A percentile compares a stretch with the other conserved stretches of the same genome.
These are phyloP conservation scores for Microtus richardsoni DNA, from an alignment of 2,113 vertebrate species.

Conservation along the genomic window DNA sequence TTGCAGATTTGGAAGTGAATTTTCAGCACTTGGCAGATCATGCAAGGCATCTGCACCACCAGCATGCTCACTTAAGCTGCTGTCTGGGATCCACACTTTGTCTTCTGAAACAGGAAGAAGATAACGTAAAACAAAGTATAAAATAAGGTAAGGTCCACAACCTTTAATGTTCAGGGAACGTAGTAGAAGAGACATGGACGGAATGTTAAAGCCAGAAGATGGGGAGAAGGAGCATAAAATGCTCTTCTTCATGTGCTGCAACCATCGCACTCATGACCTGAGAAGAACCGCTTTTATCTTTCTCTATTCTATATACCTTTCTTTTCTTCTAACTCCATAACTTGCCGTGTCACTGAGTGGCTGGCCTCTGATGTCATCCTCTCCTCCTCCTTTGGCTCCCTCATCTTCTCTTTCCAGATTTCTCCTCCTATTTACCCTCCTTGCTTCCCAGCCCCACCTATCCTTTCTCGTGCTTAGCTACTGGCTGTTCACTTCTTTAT, in stretches of 20 bases:
- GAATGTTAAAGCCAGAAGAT: not conserved
- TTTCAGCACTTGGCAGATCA: constrained; percentile 43
- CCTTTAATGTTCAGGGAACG: not conserved
- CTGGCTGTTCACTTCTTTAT: too few species aligned
- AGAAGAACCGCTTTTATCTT: too few species aligned
- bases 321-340: too few species aligned
- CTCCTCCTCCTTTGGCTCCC: too few species aligned
- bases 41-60: constrained; percentile 58
- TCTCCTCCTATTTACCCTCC: too few species aligned
- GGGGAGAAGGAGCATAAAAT: not conserved
- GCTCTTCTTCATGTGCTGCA: too few species aligned
- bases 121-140: not conserved
- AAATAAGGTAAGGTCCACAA: not conserved
- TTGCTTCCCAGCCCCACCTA: too few species aligned
- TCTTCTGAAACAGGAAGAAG: constrained; percentile 75
- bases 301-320: too few species aligned
- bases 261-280: not conserved
- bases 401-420: too few species aligned
- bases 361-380: too few species aligned
- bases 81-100: constrained; percentile 79
- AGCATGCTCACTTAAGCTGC: constrained; percentile 75
- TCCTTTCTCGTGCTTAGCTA: too few species aligned
- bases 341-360: too few species aligned
- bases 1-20: not conserved
- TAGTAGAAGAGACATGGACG: not conserved